Base-by-base conservation (phyloP, 2,113 vertebrate species). In the Nipponia nippon region DNA sequence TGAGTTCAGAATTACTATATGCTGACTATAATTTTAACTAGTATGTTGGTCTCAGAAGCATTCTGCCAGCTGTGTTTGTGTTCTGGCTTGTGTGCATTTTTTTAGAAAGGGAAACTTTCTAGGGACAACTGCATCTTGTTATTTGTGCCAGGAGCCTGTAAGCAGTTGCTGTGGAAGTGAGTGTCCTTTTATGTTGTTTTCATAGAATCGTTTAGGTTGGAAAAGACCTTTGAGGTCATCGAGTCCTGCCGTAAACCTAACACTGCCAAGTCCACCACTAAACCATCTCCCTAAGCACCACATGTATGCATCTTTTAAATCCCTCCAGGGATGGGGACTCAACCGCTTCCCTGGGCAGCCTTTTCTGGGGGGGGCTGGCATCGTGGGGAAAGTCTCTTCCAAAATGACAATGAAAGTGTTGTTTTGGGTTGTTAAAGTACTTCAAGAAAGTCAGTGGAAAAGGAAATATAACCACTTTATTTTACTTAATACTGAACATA, bases 341-440 rank as follows among this genome's bases (percentile, higher is more conserved):
- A 42, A 42, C 40, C 40, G 13, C 40, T 42, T 42, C 40, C 40
- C 40, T 42, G 40, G 40, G 40, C 40, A 42, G 40, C 21, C 10
- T 72, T 53, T 56, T 34, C 34, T 6, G 8, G 13, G 5, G 4
- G 2, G 3, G 1, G 0, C 38, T 26, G 11, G 4, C 4, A 2
- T 50, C 26, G 38, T 13, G 7, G 9, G 47, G 59, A 5, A 49
- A 47, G 15, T 63, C 13, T 75, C 25, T 89, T 83, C 25, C 27
- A 66, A 70, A 81, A 44, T 44, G 47, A 16, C 38, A 47, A 14
- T 20, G 8, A 16, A 34, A 23, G 20, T 46, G 13, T 61, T 0
- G 6, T 42, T 94, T 85, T 69, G 12, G 11, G 11, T 67, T 32
- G 40, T 90, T 82, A 5, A 79, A 72, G 14, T 47, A n/a, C 21